Evolutionary conservation across 2,888 invertebrate genomes (phyloP).

Genomic region (Torymus texanus): DNA sequence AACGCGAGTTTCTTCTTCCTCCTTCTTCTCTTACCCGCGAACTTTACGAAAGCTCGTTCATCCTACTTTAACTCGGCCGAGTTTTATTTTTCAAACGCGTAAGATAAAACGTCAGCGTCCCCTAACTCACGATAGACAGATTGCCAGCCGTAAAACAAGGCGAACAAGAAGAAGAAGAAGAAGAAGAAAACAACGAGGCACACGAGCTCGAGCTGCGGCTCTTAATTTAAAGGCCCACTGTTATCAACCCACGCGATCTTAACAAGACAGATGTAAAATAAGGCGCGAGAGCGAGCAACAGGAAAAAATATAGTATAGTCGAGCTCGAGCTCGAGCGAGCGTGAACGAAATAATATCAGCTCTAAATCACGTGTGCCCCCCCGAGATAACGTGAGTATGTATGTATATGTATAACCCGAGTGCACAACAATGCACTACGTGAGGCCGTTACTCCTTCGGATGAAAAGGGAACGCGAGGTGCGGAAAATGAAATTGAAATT

Average conservation of each 20-base stretch:
- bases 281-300: conserved; percentile 29
- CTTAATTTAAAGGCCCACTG: conserved; percentile 37
- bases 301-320: conserved; percentile 41
- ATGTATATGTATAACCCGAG: no score
- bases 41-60: conserved; percentile 7
- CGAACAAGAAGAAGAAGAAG: neutral
- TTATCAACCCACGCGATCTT: conserved; percentile 31
- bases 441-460: no score
- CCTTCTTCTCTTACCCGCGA: no score
- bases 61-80: conserved; percentile 1
- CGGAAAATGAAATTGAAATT: no score
- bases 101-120: conserved; percentile 25
- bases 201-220: neutral
- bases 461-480: no score
- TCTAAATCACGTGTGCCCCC: conserved; percentile 54
- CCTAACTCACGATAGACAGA: conserved; percentile 31
- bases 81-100: conserved; percentile 4
- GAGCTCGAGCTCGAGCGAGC: neutral
- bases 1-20: no score
- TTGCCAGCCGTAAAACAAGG: neutral
- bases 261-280: conserved; percentile 50
- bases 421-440: no score
- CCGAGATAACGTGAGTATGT: neutral
- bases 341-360: conserved; percentile 49
- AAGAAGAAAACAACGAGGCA: conserved; percentile 17